Conservation (phyloP, 1,140 invertebrate genomes). For the Drosophila aff. region DNA sequence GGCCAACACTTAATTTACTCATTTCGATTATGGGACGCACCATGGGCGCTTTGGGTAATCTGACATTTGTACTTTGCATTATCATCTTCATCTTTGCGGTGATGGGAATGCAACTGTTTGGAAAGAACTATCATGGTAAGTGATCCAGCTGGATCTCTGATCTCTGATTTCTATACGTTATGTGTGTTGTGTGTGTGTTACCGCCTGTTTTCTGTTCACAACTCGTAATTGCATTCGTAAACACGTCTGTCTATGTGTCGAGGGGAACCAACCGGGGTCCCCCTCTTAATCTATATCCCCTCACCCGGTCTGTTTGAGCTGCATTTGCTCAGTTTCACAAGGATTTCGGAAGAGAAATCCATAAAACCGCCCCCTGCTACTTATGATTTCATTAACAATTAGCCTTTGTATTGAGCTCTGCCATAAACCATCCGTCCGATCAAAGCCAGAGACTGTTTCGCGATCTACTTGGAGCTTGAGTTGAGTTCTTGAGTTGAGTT, state of each 20-base stretch:
- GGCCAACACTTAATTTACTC: constrained; percentile 98
- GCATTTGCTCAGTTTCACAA: not conserved
- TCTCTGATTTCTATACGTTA: constrained; percentile 14
- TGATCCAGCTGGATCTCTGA: constrained; percentile 16
- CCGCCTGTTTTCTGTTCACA: constrained; percentile 17
- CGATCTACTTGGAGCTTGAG: constrained; percentile 1
- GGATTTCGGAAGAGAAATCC: not conserved
- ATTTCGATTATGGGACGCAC: constrained; percentile 99
- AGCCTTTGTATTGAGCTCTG: constrained; percentile 1
- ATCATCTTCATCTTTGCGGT: constrained; percentile 99
- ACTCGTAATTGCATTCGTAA: constrained; percentile 1
- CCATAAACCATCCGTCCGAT: constrained; percentile 16
- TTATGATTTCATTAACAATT: constrained; percentile 16
- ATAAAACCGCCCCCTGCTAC: not conserved
- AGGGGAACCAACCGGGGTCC: not conserved
- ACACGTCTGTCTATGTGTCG: constrained; percentile 1
- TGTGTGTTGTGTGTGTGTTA: constrained; percentile 38
- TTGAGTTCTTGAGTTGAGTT: not conserved
- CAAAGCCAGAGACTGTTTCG: not conserved
- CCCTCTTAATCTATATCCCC: not conserved
- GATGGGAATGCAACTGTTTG: constrained; percentile 98
- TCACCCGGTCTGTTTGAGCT: constrained; percentile 25
- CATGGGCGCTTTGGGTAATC: constrained; percentile 97
- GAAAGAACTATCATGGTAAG: constrained; percentile 94
- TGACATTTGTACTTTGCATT: constrained; percentile 97